Percentiles rank a stretch among this genome's conserved stretches.
phyloP scores from a whole-genome alignment of 1,140 invertebrate species.

The Lepidurus apus region DNA sequence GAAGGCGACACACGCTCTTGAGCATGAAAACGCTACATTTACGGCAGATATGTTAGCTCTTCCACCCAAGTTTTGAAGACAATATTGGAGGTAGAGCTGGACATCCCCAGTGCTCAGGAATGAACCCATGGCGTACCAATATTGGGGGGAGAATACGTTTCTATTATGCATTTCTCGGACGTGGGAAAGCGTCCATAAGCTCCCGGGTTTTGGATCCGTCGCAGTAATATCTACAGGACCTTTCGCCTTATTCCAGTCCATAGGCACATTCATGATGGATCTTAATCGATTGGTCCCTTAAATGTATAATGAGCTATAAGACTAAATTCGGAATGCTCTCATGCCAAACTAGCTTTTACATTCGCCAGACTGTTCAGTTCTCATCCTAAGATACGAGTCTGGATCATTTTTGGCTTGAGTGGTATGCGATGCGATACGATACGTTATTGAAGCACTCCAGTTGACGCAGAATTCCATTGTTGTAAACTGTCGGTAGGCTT shows the following conservation, averaged over 20 bases:
- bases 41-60: neutral
- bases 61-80: neutral
- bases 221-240: neutral
- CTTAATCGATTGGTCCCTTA: conserved; percentile 13
- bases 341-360: neutral
- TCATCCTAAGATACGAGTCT: too few species aligned
- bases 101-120: neutral
- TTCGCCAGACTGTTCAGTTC: neutral
- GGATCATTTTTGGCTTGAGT: too few species aligned
- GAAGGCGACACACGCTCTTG: conserved; percentile 17
- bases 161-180: conserved; percentile 10
- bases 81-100: neutral
- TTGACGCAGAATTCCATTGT: too few species aligned
- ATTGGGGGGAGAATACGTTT: neutral
- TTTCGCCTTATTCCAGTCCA: neutral
- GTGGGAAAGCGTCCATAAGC: conserved; percentile 1
- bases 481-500: too few species aligned
- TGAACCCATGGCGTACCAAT: neutral
- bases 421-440: too few species aligned
- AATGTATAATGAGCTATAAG: neutral
- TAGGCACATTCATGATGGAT: neutral
- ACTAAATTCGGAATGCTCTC: neutral
- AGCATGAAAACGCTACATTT: conserved; percentile 22
- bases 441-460: too few species aligned
- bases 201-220: neutral